Percentiles rank a stretch among this genome's conserved stretches.
phyloP scores from a whole-genome alignment of 2,113 vertebrate species.

The Saccopteryx bilineata region DNA sequence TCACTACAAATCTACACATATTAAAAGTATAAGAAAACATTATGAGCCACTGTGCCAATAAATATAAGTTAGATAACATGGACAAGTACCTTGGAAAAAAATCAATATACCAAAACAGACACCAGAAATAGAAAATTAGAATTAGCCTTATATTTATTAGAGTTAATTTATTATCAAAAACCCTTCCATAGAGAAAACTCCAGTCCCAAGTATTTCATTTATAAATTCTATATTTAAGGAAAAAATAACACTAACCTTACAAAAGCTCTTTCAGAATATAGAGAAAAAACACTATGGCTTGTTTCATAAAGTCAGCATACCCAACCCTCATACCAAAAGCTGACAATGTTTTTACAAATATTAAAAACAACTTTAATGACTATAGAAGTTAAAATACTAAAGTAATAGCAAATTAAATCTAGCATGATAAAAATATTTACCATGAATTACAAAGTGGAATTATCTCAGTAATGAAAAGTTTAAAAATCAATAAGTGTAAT shows the following conservation, averaged over 20 bases:
- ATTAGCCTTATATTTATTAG: background rate
- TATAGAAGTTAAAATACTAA: background rate
- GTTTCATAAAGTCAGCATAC: slow-evolving; percentile 15
- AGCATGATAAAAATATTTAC: background rate
- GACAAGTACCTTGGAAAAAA: background rate
- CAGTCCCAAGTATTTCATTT: background rate
- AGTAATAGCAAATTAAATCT: background rate
- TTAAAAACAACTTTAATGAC: background rate
- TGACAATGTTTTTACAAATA: background rate
- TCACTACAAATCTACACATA: background rate
- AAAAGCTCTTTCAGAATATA: background rate
- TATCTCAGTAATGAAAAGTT: background rate
- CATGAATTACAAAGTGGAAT: background rate
- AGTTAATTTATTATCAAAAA: background rate
- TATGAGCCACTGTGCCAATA: background rate
- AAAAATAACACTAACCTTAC: background rate
- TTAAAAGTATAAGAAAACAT: background rate
- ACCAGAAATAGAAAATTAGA: background rate
- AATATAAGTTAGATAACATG: background rate
- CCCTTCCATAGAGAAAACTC: background rate
- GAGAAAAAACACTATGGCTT: background rate
- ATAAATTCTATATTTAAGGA: background rate
- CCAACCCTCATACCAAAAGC: background rate
- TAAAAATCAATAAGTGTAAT: background rate
- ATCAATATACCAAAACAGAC: background rate